Evolutionary conservation across 2,113 vertebrate species (phyloP).

Genomic region (Odocoileus virginianus): DNA sequence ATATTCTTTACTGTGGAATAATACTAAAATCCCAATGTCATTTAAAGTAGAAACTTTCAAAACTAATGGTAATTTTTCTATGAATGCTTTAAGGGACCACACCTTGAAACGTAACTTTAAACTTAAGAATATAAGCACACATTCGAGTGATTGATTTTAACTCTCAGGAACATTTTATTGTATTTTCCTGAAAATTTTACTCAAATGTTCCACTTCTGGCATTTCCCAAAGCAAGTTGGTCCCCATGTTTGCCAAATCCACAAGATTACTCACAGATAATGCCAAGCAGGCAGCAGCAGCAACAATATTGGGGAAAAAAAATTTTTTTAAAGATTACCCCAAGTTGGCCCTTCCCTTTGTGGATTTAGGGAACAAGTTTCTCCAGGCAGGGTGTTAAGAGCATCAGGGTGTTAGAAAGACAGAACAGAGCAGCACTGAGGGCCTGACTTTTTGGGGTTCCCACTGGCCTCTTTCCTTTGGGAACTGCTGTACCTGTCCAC

Average conservation of each 20-base stretch:
- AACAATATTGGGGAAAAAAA: no score
- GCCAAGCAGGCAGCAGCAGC: not conserved
- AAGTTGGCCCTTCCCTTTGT: not conserved
- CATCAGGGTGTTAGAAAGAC: not conserved
- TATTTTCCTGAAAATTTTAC: slow-evolving; percentile 43
- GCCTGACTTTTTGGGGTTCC: not conserved
- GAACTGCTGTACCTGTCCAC: not conserved
- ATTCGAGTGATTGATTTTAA: slow-evolving; percentile 34
- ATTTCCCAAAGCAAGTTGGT: not conserved
- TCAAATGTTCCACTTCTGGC: slow-evolving; percentile 46
- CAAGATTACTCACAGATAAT: not conserved
- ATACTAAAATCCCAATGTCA: not conserved
- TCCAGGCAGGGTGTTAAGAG: not conserved
- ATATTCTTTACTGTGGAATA: slow-evolving; percentile 13
- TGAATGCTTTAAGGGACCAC: not conserved
- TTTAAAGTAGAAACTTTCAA: slow-evolving; percentile 32
- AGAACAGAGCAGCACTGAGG: not conserved
- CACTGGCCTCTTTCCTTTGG: not conserved
- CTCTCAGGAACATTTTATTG: slow-evolving; percentile 35
- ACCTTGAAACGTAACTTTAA: slow-evolving; percentile 22
- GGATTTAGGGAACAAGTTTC: not conserved
- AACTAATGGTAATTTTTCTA: slow-evolving; percentile 19
- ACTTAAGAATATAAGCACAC: slow-evolving; percentile 20
- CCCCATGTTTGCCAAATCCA: not conserved
- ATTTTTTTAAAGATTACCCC: not conserved